Evolutionary conservation across 2,888 invertebrate genomes (phyloP), one percentile per base, ranked within the genome.

Genomic region (Epinotia bilunana): DNA sequence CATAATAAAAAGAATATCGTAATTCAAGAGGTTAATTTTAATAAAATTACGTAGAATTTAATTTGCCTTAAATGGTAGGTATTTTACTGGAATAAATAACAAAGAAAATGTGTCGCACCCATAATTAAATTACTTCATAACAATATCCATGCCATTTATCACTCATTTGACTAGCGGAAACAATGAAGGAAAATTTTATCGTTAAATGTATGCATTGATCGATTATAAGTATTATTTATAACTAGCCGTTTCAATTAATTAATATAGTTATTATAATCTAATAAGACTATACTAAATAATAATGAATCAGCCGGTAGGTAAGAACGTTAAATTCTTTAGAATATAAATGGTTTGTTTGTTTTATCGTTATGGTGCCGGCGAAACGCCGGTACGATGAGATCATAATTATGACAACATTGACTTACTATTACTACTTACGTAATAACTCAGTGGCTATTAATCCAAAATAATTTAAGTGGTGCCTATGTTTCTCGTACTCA

Each of bases 301-400:
- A 16, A 16, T 16, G 49, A n/a, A 49, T 16, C 16, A 16, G 16
- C 16, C 49, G 5, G 49, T 16, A 16, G 16, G 49, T 49, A 49
- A 46, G 12, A 46, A 46, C 0, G 16, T 5, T 49, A 16, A 1
- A 13, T 4, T 49, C 16, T 16, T 16, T 16, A 49, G 2, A 49
- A 13, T 1, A 6, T 3, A 13, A 20, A 3, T 20, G 23, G 2
- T 23, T 4, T 33, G 16, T 23, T 4, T n/a, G 16, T 62, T 43
- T 43, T 63, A 46, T 63, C 46, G 65, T 53, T 20, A 20, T 7
- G 2, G 3, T 63, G 16, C 53, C 64, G 64, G 64, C 28, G n/a
- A 64, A 23, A 64, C 49, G 64, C 64, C 64, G 53, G 64, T 53
- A 65, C 53, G 28, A 28, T 11, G 28, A 65, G 13, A 65, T 28